phyloP scores from a whole-genome alignment of 2,888 invertebrate species.

The Rhagophthalmus giganteus region DNA sequence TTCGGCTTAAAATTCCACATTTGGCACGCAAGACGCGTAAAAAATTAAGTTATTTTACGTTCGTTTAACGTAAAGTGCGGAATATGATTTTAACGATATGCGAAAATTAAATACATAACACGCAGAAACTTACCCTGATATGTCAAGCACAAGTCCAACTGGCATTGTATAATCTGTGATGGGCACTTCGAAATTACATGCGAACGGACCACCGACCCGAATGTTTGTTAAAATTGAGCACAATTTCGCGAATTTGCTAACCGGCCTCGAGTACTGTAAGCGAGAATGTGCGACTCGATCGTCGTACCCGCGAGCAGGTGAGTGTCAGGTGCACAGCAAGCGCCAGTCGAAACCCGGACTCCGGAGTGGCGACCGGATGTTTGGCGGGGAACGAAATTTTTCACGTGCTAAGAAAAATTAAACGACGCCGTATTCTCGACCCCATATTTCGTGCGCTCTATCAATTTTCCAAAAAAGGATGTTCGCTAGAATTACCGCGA shows the following conservation, averaged over 20 bases:
- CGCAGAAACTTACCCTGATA: slow-evolving; percentile 60
- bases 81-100: too few species aligned
- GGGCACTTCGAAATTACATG: background rate
- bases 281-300: slow-evolving; percentile 6
- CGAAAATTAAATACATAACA: too few species aligned
- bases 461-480: too few species aligned
- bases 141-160: slow-evolving; percentile 64
- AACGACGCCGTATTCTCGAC: too few species aligned
- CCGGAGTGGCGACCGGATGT: slow-evolving; percentile 34
- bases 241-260: too few species aligned
- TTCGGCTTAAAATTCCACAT: too few species aligned
- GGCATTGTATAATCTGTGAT: slow-evolving; percentile 54
- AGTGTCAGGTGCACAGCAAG: slow-evolving; percentile 27
- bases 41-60: too few species aligned
- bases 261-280: too few species aligned
- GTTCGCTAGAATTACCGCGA: too few species aligned
- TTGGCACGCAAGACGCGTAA: too few species aligned
- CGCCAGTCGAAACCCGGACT: slow-evolving; percentile 30
- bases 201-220: background rate
- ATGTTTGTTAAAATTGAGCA: background rate
- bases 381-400: slow-evolving; percentile 30
- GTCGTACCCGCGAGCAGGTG: slow-evolving; percentile 20
- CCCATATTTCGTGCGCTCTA: too few species aligned
- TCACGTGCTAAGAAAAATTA: slow-evolving; percentile 23
- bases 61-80: too few species aligned